Base-by-base conservation (phyloP, 2,888 invertebrate species). In the Amiota communis region DNA sequence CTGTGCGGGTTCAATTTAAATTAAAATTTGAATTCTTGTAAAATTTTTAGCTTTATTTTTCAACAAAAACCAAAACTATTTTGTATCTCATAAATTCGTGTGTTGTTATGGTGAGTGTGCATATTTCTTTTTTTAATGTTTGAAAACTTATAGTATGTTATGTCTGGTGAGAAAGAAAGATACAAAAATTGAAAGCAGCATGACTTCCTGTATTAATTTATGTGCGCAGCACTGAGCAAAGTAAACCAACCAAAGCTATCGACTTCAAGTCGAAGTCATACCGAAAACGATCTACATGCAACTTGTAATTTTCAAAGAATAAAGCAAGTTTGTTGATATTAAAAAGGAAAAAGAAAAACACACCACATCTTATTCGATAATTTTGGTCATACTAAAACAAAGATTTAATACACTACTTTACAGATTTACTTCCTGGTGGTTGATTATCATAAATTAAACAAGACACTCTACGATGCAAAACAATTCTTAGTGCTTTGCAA, bases 121-220 rank as follows among this genome's bases (percentile, higher is more conserved):
- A 36, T 36, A 36, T 36, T 36, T 23, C 3, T 23, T 23, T 23
- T 36, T 36, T 36, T 2, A 36, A 36, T 36, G 36, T 36, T 36
- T 36, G 0, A 36, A 36, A 36, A 36, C 36, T 36, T 36, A n/a
- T n/a, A 36, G 36, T 36, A 36, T 36, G 36, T 36, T 36, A 36
- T 36, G 36, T 36, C 36, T 36, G 2, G 36, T 36, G 36, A 36
- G 36, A 36, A 36, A 36, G 36, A 36, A 36, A 36, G 68, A 72
- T 73, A 75, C 77, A 78, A 77, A 84, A 85, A 82, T 83, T n/a
- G 84, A 85, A 83, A 83, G 77, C 86, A 84, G 80, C 86, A 75
- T 83, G 86, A 77, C 78, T 76, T 77, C 81, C 77, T 61, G 68
- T 59, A 70, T 71, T 72, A 64, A 74, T 74, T 73, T 72, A 69